Conservation (phyloP, 2,797 vertebrate genomes). For the Phataginus tricuspis region DNA sequence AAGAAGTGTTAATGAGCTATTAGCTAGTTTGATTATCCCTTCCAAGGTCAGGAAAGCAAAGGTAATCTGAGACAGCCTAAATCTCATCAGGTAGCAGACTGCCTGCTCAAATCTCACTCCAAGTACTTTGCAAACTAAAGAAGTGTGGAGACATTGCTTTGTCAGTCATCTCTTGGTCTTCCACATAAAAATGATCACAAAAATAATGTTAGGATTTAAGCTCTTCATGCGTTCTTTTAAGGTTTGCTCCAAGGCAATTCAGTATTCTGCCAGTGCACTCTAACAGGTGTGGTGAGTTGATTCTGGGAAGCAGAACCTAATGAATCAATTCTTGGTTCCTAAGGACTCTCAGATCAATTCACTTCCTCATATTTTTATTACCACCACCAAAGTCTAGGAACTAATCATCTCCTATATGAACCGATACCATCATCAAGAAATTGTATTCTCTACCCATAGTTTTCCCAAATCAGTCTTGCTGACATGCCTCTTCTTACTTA, state of each 20-base stretch:
- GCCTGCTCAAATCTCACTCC: not conserved
- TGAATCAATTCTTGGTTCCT: not conserved
- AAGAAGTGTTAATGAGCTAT: not conserved
- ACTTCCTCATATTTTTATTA: slow-evolving; percentile 35
- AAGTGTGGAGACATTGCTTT: not conserved
- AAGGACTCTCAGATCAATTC: not conserved
- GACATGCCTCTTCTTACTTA: slow-evolving; percentile 6
- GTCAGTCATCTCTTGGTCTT: not conserved
- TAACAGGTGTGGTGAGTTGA: not conserved
- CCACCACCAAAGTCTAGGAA: not conserved
- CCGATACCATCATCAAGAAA: not conserved
- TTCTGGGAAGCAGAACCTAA: not conserved
- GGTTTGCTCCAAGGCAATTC: not conserved
- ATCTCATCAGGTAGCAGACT: not conserved
- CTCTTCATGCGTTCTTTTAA: not conserved
- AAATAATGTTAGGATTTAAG: not conserved
- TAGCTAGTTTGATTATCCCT: not conserved
- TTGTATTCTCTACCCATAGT: slow-evolving; percentile 33
- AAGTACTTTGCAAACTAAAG: not conserved
- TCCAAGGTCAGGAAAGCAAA: not conserved
- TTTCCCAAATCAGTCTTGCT: slow-evolving; percentile 36
- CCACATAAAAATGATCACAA: not conserved
- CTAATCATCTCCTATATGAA: slow-evolving; percentile 41
- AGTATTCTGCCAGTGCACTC: not conserved
- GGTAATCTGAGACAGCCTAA: not conserved